These are phyloP conservation scores for Apeira syringaria DNA, from an alignment of 2,888 invertebrate genomes.

Conservation along the genomic window DNA sequence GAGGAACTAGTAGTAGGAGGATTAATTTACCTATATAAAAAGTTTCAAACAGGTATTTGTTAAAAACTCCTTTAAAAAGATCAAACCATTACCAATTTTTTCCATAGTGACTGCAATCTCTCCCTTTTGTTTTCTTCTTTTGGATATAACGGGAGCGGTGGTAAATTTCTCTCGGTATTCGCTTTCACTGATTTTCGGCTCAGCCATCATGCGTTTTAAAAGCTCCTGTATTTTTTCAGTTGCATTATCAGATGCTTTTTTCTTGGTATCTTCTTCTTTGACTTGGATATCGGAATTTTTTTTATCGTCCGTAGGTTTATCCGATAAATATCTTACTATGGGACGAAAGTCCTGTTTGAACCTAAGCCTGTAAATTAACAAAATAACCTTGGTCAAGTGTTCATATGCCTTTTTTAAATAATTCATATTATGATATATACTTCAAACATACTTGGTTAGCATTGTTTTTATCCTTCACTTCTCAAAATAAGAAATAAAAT, in stretches of 20 bases:
- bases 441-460: background rate
- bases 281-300: slow-evolving; percentile 44
- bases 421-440: no score
- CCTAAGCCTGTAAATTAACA: slow-evolving; percentile 40
- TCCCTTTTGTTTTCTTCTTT: slow-evolving; percentile 45
- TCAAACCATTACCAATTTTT: slow-evolving; percentile 57
- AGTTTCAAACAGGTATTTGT: no score
- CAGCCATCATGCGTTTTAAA: slow-evolving; percentile 67
- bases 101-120: slow-evolving; percentile 60
- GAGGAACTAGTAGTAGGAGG: no score
- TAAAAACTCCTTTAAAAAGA: no score
- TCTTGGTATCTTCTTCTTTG: slow-evolving; percentile 36
- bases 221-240: slow-evolving; percentile 72
- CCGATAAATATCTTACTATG: slow-evolving; percentile 51
- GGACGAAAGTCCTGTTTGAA: slow-evolving; percentile 49
- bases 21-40: no score
- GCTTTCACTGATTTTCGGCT: slow-evolving; percentile 61
- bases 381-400: no score
- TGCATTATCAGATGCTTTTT: slow-evolving; percentile 42
- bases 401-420: no score
- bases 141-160: slow-evolving; percentile 55
- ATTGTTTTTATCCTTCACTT: background rate
- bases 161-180: slow-evolving; percentile 66
- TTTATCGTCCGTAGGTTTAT: slow-evolving; percentile 59
- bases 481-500: no score